Base-by-base conservation (phyloP, 2,797 vertebrate genomes). In the Pseudochaenichthys georgianus region DNA sequence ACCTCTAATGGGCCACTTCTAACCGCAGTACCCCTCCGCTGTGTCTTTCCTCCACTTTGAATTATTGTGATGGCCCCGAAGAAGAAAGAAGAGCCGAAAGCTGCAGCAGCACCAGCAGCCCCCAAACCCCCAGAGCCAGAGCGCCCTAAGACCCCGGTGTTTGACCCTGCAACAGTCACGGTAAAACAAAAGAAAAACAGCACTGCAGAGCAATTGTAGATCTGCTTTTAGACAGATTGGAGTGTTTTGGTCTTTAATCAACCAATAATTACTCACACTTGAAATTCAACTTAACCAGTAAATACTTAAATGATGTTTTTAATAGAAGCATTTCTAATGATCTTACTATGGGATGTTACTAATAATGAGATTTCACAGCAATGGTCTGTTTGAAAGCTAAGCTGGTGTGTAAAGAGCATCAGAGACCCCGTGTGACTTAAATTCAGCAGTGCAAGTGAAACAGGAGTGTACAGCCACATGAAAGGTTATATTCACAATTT, bases 71-170 rank as follows among this genome's bases (percentile, higher is more conserved):
- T 99, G 98, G 93, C 98, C 47, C 97, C 97, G 11, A 99, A 98
- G 91, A 99, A 99, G 94, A 99, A 99, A 64, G 96, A 97, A 73
- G 97, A 97, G 9, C 90, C 96, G 1, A 98, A 98, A 79, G 91
- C 96, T 0, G 95, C 90, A 3, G 85, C 94, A 2, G 51, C 86
- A 19, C 47, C 47, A 28, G 75, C 59, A 3, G 63, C 93, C 0
- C 92, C 95, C 0, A 95, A 96, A 1, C 88, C 95, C 5, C 92
- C 95, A 1, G 96, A 96, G 73, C 96, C 97, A 0, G 97, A 97
- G 67, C 93, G 85, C 19, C 95, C 94, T 51, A 99, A 99, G 90
- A 97, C 97, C 80, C 92, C 92, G 0, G 94, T 91, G 17, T 99
- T 99, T 71, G 97, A 99, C 84, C 94, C 96, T 1, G 85, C 96